Percentiles rank a stretch among this genome's conserved stretches.
phyloP scores from a whole-genome alignment of 1,140 invertebrate species.

The Heliconius himera region DNA sequence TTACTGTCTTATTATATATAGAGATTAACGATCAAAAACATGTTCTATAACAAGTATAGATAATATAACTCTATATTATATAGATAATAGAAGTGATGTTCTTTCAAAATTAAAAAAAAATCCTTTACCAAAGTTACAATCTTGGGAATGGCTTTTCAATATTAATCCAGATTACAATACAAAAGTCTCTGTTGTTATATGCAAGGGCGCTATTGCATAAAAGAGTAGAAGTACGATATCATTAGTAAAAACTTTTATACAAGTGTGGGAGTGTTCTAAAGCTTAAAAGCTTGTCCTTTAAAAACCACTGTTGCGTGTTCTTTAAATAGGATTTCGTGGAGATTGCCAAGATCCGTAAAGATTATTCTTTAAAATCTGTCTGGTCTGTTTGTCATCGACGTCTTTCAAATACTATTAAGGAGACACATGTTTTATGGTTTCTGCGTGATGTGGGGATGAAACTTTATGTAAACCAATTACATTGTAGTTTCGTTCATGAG shows the following conservation, averaged over 20 bases:
- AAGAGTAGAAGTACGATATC: conserved; percentile 53
- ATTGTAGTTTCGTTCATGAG: background rate
- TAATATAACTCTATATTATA: too few relatives aligned
- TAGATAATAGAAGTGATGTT: background rate
- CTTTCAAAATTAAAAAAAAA: background rate
- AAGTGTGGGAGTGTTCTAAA: conserved; percentile 69
- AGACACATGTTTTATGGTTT: conserved; percentile 55
- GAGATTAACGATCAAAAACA: too few relatives aligned
- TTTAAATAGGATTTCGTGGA: conserved; percentile 74
- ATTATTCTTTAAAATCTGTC: conserved; percentile 56
- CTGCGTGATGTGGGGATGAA: conserved; percentile 6
- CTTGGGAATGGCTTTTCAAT: background rate
- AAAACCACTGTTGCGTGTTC: conserved; percentile 76
- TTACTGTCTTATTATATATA: too few relatives aligned
- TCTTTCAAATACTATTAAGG: conserved; percentile 66
- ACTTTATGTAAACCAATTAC: conserved; percentile 7
- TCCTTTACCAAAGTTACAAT: conserved; percentile 4
- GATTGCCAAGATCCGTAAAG: conserved; percentile 58
- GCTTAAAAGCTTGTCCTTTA: conserved; percentile 62
- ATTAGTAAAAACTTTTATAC: conserved; percentile 64
- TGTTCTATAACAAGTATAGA: background rate
- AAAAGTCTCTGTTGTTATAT: conserved; percentile 50
- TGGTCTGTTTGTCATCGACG: conserved; percentile 60
- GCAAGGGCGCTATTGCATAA: conserved; percentile 54
- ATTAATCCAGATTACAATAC: conserved; percentile 54